Base-by-base conservation (phyloP, 2,113 vertebrate species). In the Camarhynchus parvulus region DNA sequence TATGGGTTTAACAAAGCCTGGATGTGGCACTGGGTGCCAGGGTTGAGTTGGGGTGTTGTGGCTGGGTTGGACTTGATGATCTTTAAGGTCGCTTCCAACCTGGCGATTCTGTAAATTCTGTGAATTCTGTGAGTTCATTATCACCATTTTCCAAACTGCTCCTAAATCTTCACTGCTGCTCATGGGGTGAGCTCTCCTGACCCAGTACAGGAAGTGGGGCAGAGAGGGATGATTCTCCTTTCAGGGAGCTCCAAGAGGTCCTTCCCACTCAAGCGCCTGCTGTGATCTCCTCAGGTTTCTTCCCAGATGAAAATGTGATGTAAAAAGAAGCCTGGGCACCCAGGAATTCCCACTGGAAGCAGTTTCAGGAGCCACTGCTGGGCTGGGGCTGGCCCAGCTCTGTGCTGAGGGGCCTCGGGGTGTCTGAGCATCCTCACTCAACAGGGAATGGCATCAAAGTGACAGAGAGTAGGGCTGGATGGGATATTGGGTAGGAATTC, bases 131-230 rank as follows among this genome's bases (percentile, higher is more conserved):
- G 56, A 11, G 79, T 13, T 83, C 63, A 9, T 72, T 35, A 61
- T 8, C 33, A 76, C 37, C 27, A 2, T 41, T 80, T 89, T 69
- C 67, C 64, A 73, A 68, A 72, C 24, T n/a, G 67, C 86, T 68
- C n/a, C 79, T 42, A 42, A 78, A 52, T 33, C n/a, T 72, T 42
- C 27, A 7, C 0, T 27, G 67, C 84, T 89, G 81, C 42, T 49
- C 56, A 7, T 4, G 47, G 12, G 46, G 15, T 0, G 39, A 39
- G 7, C 12, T 4, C 68, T 31, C 2, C 87, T 21, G 61, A 41
- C 1, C 24, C 62, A 33, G 1, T 31, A 7, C 22, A 9, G 77
- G 31, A 11, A 63, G n/a, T 0, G 0, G 47, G 42, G 63, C 39
- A 33, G 8, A 25, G 55, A 35, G 64, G 64, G 50, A 13, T 2